These are phyloP conservation scores for Trichoplusia ni DNA, from an alignment of 1,140 invertebrate species.

Conservation along the genomic window DNA sequence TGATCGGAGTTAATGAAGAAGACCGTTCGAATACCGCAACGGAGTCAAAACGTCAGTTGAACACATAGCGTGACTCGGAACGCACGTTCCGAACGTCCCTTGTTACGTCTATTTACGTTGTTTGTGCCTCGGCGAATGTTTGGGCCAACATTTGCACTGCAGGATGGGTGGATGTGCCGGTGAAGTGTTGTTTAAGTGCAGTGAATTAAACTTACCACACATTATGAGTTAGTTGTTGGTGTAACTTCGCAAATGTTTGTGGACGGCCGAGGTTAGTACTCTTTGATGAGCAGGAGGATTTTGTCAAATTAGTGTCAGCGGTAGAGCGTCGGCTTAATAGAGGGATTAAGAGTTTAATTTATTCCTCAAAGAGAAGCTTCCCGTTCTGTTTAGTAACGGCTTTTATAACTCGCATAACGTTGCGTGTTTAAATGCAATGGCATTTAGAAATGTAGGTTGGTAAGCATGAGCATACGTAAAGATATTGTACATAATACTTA, in stretches of 20 bases:
- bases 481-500: neutral
- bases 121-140: slow-evolving; percentile 50
- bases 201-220: slow-evolving; percentile 53
- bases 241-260: slow-evolving; percentile 65
- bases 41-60: slow-evolving; percentile 58
- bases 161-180: slow-evolving; percentile 55
- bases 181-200: slow-evolving; percentile 58
- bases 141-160: slow-evolving; percentile 54
- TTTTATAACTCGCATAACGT: slow-evolving; percentile 9
- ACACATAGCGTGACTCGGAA: slow-evolving; percentile 57
- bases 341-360: slow-evolving; percentile 28
- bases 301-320: slow-evolving; percentile 19
- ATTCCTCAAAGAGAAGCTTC: slow-evolving; percentile 15
- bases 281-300: slow-evolving; percentile 7
- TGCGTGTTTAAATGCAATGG: slow-evolving; percentile 30
- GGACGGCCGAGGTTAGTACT: slow-evolving; percentile 68
- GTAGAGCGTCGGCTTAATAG: slow-evolving; percentile 4
- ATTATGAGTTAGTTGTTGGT: slow-evolving; percentile 57
- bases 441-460: slow-evolving; percentile 35
- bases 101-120: slow-evolving; percentile 58
- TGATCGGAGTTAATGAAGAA: slow-evolving; percentile 54
- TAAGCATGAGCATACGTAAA: slow-evolving; percentile 13
- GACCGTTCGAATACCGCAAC: slow-evolving; percentile 46
- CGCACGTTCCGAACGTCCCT: slow-evolving; percentile 60
- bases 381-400: neutral